These are phyloP conservation scores for Mellilla xanthometata DNA, from an alignment of 2,888 invertebrate species.

Conservation along the genomic window DNA sequence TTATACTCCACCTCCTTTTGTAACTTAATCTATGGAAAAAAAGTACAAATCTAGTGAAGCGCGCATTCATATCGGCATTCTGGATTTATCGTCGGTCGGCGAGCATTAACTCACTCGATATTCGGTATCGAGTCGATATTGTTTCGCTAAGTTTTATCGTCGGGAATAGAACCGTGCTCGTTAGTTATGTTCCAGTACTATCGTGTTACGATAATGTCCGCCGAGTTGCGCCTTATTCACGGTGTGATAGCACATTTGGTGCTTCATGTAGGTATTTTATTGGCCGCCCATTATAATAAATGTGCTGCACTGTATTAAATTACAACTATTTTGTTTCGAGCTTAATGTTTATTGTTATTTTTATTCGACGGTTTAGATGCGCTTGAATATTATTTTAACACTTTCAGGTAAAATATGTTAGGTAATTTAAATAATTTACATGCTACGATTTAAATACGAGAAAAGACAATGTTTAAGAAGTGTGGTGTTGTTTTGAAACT, in stretches of 20 bases:
- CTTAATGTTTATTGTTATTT: slow-evolving; percentile 21
- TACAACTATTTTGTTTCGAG: slow-evolving; percentile 21
- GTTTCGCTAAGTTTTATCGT: slow-evolving; percentile 67
- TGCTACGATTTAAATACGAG: neutral
- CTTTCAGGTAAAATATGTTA: slow-evolving; percentile 1
- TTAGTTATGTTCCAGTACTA: slow-evolving; percentile 65
- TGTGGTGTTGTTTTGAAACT: too few species aligned
- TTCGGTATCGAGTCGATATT: slow-evolving; percentile 70
- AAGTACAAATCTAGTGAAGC: slow-evolving; percentile 30
- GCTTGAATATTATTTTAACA: slow-evolving; percentile 10
- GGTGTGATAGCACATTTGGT: slow-evolving; percentile 34
- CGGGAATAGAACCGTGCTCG: slow-evolving; percentile 55
- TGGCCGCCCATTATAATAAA: slow-evolving; percentile 31
- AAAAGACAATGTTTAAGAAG: neutral
- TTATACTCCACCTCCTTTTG: slow-evolving; percentile 4
- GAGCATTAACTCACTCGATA: slow-evolving; percentile 60
- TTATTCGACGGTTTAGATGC: slow-evolving; percentile 12
- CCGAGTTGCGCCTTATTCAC: slow-evolving; percentile 41
- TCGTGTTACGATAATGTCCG: slow-evolving; percentile 67
- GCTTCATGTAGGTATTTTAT: slow-evolving; percentile 32
- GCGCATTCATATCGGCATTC: slow-evolving; percentile 32
- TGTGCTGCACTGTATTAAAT: slow-evolving; percentile 18
- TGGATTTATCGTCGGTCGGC: slow-evolving; percentile 43
- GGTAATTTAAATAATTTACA: slow-evolving; percentile 1
- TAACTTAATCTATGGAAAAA: slow-evolving; percentile 23